Percentiles rank a stretch among this genome's conserved stretches.
Evolutionary conservation across 2,113 vertebrate species (phyloP).

Genomic region (Coturnix japonica): DNA sequence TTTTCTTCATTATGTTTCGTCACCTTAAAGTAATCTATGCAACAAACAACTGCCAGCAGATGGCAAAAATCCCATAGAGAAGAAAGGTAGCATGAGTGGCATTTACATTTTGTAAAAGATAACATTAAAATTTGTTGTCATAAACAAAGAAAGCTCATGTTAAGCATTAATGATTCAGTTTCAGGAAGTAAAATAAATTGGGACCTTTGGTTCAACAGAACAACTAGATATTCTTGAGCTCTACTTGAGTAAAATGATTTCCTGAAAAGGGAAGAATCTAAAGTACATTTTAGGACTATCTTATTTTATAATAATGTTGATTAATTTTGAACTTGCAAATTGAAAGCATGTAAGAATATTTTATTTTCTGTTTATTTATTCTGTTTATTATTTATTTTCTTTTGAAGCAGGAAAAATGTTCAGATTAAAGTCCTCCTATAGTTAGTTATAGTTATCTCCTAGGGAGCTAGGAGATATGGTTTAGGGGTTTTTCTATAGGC

Average conservation of each 20-base stretch:
- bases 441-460: no score
- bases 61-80: conserved; percentile 50
- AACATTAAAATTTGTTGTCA: neutral
- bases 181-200: conserved; percentile 15
- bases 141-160: conserved; percentile 24
- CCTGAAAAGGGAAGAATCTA: neutral
- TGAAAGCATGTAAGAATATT: neutral
- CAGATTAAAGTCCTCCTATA: neutral
- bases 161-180: neutral
- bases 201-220: neutral
- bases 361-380: no score
- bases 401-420: neutral
- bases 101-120: neutral
- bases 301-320: neutral
- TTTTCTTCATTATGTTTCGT: conserved; percentile 9
- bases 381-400: neutral
- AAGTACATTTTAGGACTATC: neutral
- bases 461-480: no score
- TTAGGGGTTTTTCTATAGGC: no score
- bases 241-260: neutral
- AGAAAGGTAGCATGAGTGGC: neutral
- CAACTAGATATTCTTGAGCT: neutral
- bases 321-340: neutral
- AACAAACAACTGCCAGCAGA: conserved; percentile 48
- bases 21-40: neutral